Evolutionary conservation across 2,888 invertebrate genomes (phyloP).

Genomic region (Parnassius apollo): DNA sequence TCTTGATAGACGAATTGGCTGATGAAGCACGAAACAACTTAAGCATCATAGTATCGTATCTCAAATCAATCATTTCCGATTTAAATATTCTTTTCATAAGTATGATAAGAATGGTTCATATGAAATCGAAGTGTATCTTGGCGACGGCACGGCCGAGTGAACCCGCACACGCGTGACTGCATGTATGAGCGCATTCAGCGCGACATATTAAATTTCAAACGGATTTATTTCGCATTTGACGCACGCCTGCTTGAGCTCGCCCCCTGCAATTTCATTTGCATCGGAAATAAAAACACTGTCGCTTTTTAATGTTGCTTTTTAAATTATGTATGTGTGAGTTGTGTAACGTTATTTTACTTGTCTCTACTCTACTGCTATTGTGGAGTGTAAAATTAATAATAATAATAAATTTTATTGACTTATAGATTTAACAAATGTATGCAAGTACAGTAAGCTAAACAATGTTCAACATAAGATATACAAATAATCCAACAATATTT

Average conservation of each 20-base stretch:
- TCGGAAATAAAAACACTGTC: constrained; percentile 33
- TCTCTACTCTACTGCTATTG: background rate
- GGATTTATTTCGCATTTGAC: constrained; percentile 53
- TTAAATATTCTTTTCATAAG: constrained; percentile 4
- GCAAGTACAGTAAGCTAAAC: too few relatives aligned
- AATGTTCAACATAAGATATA: too few relatives aligned
- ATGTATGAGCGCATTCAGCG: constrained; percentile 46
- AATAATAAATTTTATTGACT: too few relatives aligned
- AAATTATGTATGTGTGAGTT: background rate
- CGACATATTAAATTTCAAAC: constrained; percentile 71
- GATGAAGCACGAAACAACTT: too few relatives aligned
- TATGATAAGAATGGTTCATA: constrained; percentile 28
- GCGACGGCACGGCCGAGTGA: constrained; percentile 36
- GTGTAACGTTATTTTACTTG: constrained; percentile 4
- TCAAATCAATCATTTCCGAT: too few relatives aligned
- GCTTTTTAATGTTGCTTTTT: constrained; percentile 21
- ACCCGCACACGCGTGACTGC: constrained; percentile 48
- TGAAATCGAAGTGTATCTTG: constrained; percentile 40
- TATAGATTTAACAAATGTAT: too few relatives aligned
- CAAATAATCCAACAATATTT: too few relatives aligned
- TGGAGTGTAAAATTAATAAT: too few relatives aligned
- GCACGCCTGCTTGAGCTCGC: constrained; percentile 42
- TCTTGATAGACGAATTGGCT: too few relatives aligned
- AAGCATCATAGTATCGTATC: too few relatives aligned
- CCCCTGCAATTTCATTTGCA: constrained; percentile 44